Evolutionary conservation across 2,888 invertebrate species (phyloP).

Genomic region (Andrena camellia): DNA sequence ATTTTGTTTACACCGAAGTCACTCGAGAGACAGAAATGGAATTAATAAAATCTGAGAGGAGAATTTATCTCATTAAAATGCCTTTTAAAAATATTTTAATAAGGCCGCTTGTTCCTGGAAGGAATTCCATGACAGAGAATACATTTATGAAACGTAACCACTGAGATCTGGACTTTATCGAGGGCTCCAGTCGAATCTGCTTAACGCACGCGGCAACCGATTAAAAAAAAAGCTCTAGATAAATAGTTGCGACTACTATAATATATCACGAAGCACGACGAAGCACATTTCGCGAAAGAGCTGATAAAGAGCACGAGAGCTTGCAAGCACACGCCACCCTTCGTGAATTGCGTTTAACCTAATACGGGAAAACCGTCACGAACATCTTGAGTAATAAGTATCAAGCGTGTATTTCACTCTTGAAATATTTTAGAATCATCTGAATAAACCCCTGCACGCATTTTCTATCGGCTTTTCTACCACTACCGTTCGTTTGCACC

Average conservation of each 20-base stretch:
- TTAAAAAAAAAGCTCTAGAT: slow-evolving; percentile 43
- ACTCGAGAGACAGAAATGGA: background rate
- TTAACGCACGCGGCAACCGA: slow-evolving; percentile 32
- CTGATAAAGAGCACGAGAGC: slow-evolving; percentile 72
- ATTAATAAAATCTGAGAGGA: background rate
- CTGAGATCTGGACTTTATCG: slow-evolving; percentile 35
- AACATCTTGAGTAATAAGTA: slow-evolving; percentile 63
- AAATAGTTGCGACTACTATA: slow-evolving; percentile 63
- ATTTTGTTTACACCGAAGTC: too few species aligned
- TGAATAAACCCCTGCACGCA: slow-evolving; percentile 8
- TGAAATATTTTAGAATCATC: slow-evolving; percentile 26
- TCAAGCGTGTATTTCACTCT: slow-evolving; percentile 34
- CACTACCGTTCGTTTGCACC: background rate
- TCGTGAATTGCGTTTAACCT: slow-evolving; percentile 69
- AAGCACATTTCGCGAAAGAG: slow-evolving; percentile 64
- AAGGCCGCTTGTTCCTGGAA: background rate
- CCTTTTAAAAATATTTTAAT: background rate
- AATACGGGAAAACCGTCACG: slow-evolving; percentile 71
- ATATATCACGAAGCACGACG: slow-evolving; percentile 55
- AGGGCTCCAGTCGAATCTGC: slow-evolving; percentile 41
- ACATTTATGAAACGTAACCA: too few species aligned
- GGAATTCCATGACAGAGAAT: background rate
- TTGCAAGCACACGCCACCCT: slow-evolving; percentile 66
- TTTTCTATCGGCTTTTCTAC: background rate
- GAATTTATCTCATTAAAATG: background rate